Conservation (phyloP, 1,140 invertebrate species). For the Pinna nobilis region DNA sequence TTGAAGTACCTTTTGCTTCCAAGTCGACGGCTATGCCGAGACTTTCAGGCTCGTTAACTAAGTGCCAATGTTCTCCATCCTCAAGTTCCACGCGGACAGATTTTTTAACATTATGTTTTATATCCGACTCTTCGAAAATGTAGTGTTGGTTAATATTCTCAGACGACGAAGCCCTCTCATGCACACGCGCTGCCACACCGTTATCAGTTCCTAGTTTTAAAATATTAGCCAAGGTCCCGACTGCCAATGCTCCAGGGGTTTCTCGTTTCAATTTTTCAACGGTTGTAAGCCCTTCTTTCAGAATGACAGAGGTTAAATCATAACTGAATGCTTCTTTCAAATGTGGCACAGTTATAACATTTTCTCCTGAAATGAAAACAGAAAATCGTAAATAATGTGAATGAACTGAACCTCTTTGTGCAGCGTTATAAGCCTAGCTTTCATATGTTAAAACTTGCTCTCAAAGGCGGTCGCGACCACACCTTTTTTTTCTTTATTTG, state of each 20-base stretch:
- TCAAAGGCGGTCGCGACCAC: no score
- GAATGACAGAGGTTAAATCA: constrained; percentile 7
- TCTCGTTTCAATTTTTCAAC: constrained; percentile 10
- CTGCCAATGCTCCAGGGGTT: constrained; percentile 1
- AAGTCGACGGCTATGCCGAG: constrained; percentile 13
- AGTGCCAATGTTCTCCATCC: neutral
- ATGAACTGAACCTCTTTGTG: constrained; percentile 6
- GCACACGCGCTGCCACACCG: neutral
- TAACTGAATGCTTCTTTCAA: constrained; percentile 4
- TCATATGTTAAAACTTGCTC: no score
- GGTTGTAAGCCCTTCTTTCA: constrained; percentile 7
- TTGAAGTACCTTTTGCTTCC: constrained; percentile 22
- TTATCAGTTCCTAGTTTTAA: neutral
- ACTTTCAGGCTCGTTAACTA: constrained; percentile 5
- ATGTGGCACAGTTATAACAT: constrained; percentile 12
- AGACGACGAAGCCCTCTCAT: neutral
- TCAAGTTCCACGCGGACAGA: constrained; percentile 13
- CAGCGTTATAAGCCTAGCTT: neutral
- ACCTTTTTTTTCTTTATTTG: no score
- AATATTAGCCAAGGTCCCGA: constrained; percentile 9
- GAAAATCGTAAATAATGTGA: no score
- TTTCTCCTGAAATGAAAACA: neutral
- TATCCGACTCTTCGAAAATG: constrained; percentile 22
- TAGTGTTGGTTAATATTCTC: constrained; percentile 9
- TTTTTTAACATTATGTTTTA: constrained; percentile 22